phyloP scores from a whole-genome alignment of 2,888 invertebrate genomes.

The Craniophora ligustri region DNA sequence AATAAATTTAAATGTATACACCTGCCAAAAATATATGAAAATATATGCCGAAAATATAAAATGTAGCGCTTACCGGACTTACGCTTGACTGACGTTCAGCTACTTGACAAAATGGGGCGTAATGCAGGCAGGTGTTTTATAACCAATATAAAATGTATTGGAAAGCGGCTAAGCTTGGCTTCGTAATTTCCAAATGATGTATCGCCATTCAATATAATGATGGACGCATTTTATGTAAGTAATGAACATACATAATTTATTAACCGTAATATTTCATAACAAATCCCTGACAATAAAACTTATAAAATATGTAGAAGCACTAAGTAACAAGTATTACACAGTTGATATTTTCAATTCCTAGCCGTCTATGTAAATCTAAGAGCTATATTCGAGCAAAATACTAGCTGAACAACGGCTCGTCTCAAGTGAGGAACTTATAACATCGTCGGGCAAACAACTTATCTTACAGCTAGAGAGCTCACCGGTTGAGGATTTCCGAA shows the following conservation, averaged over 20 bases:
- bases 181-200: too few species aligned
- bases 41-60: neutral
- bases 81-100: neutral
- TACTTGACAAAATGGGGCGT: neutral
- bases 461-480: slow-evolving; percentile 14
- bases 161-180: neutral
- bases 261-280: too few species aligned
- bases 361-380: neutral
- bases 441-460: slow-evolving; percentile 18
- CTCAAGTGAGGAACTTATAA: slow-evolving; percentile 15
- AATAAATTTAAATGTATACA: neutral
- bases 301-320: slow-evolving; percentile 2
- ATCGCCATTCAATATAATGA: too few species aligned
- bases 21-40: neutral
- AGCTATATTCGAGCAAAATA: slow-evolving; percentile 6
- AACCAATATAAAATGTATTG: neutral
- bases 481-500: slow-evolving; percentile 1
- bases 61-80: neutral
- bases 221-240: too few species aligned
- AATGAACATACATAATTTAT: too few species aligned
- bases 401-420: slow-evolving; percentile 8
- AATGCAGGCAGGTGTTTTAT: neutral
- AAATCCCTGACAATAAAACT: neutral
- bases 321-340: neutral
- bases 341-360: slow-evolving; percentile 6